Conservation (phyloP, 1,140 invertebrate species). For the Trichoplusia ni region DNA sequence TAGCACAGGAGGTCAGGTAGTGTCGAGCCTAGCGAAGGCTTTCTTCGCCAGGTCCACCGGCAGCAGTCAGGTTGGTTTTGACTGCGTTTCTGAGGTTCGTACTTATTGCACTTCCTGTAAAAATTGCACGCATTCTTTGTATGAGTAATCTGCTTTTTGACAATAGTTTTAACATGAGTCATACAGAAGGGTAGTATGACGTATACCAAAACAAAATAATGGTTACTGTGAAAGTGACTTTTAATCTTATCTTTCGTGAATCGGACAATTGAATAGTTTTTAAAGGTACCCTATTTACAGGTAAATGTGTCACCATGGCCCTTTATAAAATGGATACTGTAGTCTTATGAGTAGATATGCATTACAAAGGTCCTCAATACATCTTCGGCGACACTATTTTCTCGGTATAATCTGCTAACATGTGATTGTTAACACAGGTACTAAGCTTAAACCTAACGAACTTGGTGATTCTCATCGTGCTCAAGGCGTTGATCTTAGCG, state of each 20-base stretch:
- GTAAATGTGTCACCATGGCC: too few species aligned
- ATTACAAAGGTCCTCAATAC: neutral
- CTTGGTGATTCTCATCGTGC: constrained; percentile 88
- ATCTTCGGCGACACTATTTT: too few species aligned
- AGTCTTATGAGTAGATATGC: neutral
- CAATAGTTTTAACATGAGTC: constrained; percentile 1
- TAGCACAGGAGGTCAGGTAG: constrained; percentile 81
- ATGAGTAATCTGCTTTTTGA: constrained; percentile 46
- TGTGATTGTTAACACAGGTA: constrained; percentile 81
- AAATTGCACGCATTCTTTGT: constrained; percentile 59
- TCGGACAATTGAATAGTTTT: too few species aligned
- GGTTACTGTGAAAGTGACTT: neutral
- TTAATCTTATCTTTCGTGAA: neutral
- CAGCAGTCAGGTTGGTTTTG: constrained; percentile 85
- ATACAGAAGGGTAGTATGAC: constrained; percentile 1
- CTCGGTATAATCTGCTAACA: too few species aligned
- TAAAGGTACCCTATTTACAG: too few species aligned
- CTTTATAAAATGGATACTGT: too few species aligned
- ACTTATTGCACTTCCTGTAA: constrained; percentile 56
- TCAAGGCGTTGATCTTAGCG: constrained; percentile 91
- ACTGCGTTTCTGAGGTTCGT: constrained; percentile 79
- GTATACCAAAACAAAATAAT: neutral
- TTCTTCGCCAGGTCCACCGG: constrained; percentile 84
- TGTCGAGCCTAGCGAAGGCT: constrained; percentile 85
- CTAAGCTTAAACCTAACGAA: constrained; percentile 92